phyloP scores from a whole-genome alignment of 2,113 vertebrate species.

The Pluvialis apricaria region DNA sequence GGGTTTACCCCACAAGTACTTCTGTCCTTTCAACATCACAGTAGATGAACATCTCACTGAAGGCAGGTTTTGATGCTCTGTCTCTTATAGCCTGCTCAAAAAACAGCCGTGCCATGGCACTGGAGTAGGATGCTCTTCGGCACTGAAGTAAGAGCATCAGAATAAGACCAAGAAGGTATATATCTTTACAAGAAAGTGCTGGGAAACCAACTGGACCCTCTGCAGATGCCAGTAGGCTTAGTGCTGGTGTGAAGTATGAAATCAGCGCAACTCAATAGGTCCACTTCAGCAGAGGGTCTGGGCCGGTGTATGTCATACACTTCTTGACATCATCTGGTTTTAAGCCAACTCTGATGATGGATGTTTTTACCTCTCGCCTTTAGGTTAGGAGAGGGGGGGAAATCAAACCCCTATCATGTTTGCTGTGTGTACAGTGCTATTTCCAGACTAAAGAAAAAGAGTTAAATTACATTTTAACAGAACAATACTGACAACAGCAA shows the following conservation, averaged over 20 bases:
- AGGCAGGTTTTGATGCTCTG: neutral
- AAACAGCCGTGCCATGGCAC: neutral
- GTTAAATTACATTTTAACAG: constrained; percentile 41
- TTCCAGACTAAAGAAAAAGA: constrained; percentile 48
- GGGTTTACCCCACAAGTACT: neutral
- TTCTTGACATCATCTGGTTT: constrained; percentile 7
- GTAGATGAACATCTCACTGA: neutral
- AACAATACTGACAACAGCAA: constrained; percentile 42
- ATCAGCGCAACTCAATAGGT: neutral
- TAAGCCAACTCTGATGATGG: neutral
- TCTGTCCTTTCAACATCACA: neutral
- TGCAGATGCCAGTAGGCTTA: neutral
- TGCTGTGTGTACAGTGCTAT: constrained; percentile 35
- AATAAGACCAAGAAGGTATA: neutral
- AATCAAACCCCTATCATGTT: neutral
- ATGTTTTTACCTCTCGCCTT: constrained; percentile 14
- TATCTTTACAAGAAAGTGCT: neutral
- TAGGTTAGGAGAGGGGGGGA: neutral
- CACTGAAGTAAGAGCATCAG: neutral
- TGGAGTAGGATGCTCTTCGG: neutral
- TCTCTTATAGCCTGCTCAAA: neutral
- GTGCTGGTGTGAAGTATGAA: neutral
- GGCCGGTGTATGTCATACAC: accelerated
- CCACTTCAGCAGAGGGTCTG: neutral
- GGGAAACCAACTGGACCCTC: neutral